Evolutionary conservation across 2,797 vertebrate species (phyloP).

Genomic region (Hydrocynus forskahlii): DNA sequence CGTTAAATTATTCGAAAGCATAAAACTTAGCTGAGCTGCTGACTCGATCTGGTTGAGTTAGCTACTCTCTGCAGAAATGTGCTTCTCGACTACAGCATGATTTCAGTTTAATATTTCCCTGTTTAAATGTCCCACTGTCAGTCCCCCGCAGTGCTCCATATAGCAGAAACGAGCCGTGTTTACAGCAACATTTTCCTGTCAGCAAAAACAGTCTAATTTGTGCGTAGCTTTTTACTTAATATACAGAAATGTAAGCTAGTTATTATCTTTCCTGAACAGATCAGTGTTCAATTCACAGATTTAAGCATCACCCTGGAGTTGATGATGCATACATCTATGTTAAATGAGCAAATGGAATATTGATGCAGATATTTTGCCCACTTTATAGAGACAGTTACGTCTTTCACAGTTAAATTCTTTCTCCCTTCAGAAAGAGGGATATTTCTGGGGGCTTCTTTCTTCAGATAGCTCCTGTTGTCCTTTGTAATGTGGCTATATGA

Average conservation of each 20-base stretch:
- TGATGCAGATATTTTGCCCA: neutral
- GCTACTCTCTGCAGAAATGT: neutral
- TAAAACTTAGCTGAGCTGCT: neutral
- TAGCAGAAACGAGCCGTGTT: neutral
- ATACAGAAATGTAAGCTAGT: no score
- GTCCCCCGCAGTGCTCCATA: neutral
- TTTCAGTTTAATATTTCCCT: neutral
- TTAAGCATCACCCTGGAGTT: no score
- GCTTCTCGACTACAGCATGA: neutral
- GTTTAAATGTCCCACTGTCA: neutral
- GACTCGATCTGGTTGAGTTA: neutral
- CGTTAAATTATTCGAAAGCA: neutral
- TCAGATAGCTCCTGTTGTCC: constrained; percentile 74
- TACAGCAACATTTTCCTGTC: neutral
- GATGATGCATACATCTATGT: neutral
- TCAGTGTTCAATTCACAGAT: no score
- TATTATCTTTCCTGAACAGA: no score
- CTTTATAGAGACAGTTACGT: neutral
- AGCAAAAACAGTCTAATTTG: neutral
- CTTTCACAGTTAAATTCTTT: constrained; percentile 15
- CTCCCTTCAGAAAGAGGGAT: constrained; percentile 19
- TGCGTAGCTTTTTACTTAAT: neutral
- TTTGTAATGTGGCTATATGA: constrained; percentile 79
- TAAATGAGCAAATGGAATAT: neutral
- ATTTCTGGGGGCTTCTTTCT: neutral